Evolutionary conservation across 2,113 vertebrate species (phyloP), one percentile per base, ranked within the genome.

Genomic region (Petromus typicus): DNA sequence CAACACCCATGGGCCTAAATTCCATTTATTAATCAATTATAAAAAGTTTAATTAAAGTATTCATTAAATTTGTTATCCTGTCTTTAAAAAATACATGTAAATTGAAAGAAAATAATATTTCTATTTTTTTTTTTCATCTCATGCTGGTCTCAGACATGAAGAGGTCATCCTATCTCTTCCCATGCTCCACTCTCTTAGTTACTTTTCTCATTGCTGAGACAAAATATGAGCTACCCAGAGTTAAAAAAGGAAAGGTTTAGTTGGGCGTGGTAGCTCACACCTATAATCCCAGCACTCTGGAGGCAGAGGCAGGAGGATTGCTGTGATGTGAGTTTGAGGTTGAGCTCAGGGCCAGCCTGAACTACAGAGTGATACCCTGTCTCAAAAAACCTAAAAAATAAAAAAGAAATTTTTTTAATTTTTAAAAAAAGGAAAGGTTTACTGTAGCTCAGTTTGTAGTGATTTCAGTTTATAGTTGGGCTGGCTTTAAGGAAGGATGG

Each of bases 91-190:
- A 61, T 78, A 82, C 27, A 89, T 10, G 37, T 17, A 82, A 37
- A 7, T 86, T 75, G 32, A 95, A 89, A 96, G 64, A 66, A 92
- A 83, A 82, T 84, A 27, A 48, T 75, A 75, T 30, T 43, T 73
- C 25, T 48, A 32, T 25, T 48, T 18, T 30, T 48, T 32, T 14
- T 76, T 48, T 76, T 76, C 32, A 27, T 48, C 43, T n/a, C 45
- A 48, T 13, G 7, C 27, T 76, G 43, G 43, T 25, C 45, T 76
- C 40, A 76, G 48, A 48, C 27, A 13, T 9, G 7, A 22, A 43
- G n/a, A n/a, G n/a, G 20, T 40, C 67, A 6, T 76, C 27, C 37
- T 48, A 43, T 23, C 81, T 89, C n/a, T 94, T 89, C 22, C 23
- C 69, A 73, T 73, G 23, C 22, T 43, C 18, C 18, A 43, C 11